phyloP scores from a whole-genome alignment of 2,113 vertebrate species.

The Vimba vimba region DNA sequence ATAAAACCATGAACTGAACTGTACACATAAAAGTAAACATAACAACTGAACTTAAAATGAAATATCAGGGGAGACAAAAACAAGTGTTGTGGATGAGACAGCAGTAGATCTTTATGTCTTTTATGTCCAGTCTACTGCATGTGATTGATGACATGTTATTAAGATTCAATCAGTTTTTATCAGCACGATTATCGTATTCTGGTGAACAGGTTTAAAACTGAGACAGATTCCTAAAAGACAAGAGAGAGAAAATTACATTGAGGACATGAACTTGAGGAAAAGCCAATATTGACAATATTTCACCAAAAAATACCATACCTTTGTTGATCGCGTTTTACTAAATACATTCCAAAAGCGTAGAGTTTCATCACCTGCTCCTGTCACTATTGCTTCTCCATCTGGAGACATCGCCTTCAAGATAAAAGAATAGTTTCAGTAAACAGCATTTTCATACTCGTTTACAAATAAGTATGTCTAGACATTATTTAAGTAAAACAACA shows the following conservation, averaged over 20 bases:
- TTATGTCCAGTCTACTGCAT: constrained; percentile 18
- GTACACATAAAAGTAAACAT: constrained; percentile 55
- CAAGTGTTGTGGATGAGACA: constrained; percentile 7
- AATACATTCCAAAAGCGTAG: constrained; percentile 98
- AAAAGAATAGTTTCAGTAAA: background rate
- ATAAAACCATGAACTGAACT: constrained; percentile 50
- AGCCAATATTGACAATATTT: background rate
- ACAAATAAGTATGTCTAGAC: background rate
- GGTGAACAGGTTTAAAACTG: constrained; percentile 76
- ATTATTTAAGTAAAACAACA: background rate
- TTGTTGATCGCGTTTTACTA: constrained; percentile 97
- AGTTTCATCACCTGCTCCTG: constrained; percentile 95
- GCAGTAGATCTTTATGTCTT: background rate
- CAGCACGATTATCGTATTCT: constrained; percentile 67
- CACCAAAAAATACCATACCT: constrained; percentile 75
- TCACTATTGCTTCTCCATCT: constrained; percentile 98
- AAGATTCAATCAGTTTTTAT: background rate
- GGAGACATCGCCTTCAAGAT: constrained; percentile 92
- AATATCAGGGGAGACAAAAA: background rate
- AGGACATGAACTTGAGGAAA: background rate
- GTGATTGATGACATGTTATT: background rate
- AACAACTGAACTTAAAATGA: background rate
- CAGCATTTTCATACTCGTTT: background rate
- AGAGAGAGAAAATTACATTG: background rate
- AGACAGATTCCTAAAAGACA: constrained; percentile 70